Conservation (phyloP, 1,140 invertebrate species). For the Homarus americanus region DNA sequence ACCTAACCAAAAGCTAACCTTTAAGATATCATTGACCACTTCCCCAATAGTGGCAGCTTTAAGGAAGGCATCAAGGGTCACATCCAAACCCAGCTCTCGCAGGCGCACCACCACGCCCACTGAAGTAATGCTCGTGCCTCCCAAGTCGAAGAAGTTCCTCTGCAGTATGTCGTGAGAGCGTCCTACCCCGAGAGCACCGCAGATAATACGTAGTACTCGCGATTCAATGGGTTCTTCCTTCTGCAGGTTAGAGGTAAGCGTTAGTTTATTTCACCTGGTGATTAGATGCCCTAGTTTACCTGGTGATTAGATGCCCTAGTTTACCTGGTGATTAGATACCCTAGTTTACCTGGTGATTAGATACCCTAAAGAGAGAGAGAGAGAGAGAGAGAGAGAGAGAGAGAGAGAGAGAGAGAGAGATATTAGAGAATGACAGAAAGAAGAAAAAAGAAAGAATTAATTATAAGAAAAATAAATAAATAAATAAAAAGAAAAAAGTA, state of each 20-base stretch:
- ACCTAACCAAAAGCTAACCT: conserved; percentile 46
- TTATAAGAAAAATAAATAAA: neutral
- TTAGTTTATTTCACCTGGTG: too few species aligned
- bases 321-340: too few species aligned
- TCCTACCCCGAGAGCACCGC: conserved; percentile 44
- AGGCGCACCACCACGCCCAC: conserved; percentile 61
- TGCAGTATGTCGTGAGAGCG: conserved; percentile 53
- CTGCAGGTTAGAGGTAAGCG: neutral
- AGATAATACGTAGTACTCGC: conserved; percentile 57
- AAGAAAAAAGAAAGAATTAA: neutral
- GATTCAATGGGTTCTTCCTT: conserved; percentile 64
- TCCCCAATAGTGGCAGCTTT: conserved; percentile 61
- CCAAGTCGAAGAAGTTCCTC: conserved; percentile 57
- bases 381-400: neutral
- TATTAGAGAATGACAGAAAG: neutral
- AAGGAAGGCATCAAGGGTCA: conserved; percentile 56
- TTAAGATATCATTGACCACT: conserved; percentile 60
- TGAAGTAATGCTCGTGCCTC: conserved; percentile 52
- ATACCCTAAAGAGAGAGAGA: too few species aligned
- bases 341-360: too few species aligned
- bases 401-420: neutral
- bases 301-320: too few species aligned
- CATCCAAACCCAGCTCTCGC: conserved; percentile 45
- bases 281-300: too few species aligned
- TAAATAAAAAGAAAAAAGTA: too few species aligned